Evolutionary conservation across 1,140 invertebrate genomes (phyloP), one percentile per base, ranked within the genome.

Genomic region (Caenorhabditis remanei): DNA sequence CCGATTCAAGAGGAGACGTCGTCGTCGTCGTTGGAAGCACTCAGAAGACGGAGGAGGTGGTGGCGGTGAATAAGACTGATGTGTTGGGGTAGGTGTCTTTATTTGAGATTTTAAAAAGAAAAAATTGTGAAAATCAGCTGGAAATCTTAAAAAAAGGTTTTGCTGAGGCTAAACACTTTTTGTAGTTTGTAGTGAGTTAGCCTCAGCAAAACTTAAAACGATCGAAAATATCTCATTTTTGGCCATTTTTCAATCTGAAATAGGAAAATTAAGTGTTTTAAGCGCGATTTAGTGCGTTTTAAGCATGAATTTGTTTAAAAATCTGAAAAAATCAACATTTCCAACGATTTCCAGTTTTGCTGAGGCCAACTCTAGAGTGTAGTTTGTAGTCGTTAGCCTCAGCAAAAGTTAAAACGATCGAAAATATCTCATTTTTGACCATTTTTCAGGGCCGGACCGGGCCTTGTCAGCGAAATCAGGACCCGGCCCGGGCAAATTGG

Each of bases 21-120:
- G 67, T 19, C 63, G 58, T 79, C 61, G 24, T 48, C 63, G 67
- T 58, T 21, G 46, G 21, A 11, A 82, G 43, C 19, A 56, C 84
- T 11, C 43, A 50, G 5, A 67, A 85, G 19, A 85, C 19, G 32
- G 85, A 85, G 19, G 85, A 71, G 8, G 85, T 85, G 13, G 71
- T 79, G 43, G 71, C 46, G n/a, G 63, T 58, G 24, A 85, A 85
- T 79, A 85, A 75, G 53, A 85, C 85, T 5, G 85, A 85, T 56
- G 85, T 67, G 4, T 48, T 85, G 24, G 85, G 85, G 85, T 85
- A 7, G 67, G 85, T 85, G n/a, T n/a, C n/a, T n/a, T n/a, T n/a
- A n/a, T n/a, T n/a, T n/a, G n/a, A n/a, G n/a, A n/a, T 53, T 65
- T 79, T 83, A 2, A 13, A 14, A 14, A 11, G n/a, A n/a, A 53